These are phyloP conservation scores for Chrysodeixis includens DNA, from an alignment of 2,888 invertebrate species.

Conservation along the genomic window DNA sequence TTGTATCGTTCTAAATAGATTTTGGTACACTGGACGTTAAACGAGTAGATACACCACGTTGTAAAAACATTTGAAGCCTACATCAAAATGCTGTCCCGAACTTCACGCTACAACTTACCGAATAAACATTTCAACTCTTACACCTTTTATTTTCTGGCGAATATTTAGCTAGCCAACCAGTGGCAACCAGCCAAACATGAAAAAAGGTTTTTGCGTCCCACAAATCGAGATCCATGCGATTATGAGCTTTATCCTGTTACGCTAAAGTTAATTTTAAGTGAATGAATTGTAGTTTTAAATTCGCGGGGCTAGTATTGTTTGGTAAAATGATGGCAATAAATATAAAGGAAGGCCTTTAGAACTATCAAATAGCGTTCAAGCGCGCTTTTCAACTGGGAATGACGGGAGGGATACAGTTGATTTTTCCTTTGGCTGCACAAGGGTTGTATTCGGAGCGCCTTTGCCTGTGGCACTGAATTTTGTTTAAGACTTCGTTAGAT, in stretches of 20 bases:
- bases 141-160: conserved; percentile 76
- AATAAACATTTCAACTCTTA: conserved; percentile 77
- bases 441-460: conserved; percentile 13
- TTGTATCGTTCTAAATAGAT: not conserved
- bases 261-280: conserved; percentile 52
- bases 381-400: conserved; percentile 40
- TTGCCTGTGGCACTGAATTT: conserved; percentile 8
- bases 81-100: conserved; percentile 27
- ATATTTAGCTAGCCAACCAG: conserved; percentile 68
- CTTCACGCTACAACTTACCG: conserved; percentile 63
- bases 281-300: conserved; percentile 52
- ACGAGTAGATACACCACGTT: no score
- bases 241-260: conserved; percentile 58
- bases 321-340: conserved; percentile 84
- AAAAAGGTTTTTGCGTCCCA: conserved; percentile 53
- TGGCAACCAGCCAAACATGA: conserved; percentile 80
- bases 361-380: conserved; percentile 66
- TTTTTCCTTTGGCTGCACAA: conserved; percentile 24
- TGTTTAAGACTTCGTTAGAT: not conserved
- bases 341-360: conserved; percentile 78
- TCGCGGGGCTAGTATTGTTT: conserved; percentile 76
- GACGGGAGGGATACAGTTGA: conserved; percentile 27
- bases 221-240: conserved; percentile 35
- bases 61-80: conserved; percentile 15
- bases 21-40: no score